Evolutionary conservation across 2,113 vertebrate species (phyloP).

Genomic region (Ellobius talpinus): DNA sequence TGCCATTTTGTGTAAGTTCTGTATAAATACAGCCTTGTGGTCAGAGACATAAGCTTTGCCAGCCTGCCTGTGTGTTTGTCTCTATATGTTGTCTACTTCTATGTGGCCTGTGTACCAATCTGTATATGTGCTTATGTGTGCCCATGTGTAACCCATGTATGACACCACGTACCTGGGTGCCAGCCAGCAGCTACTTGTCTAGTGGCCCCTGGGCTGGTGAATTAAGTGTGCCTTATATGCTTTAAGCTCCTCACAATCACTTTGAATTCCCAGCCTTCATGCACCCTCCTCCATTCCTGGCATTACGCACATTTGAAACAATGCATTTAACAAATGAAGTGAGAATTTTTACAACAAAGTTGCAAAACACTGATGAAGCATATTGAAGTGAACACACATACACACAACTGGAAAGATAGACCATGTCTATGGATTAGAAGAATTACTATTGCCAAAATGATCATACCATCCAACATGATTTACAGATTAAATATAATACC

Average conservation of each 20-base stretch:
- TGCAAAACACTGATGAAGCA: not conserved
- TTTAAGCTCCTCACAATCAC: not conserved
- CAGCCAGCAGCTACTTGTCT: not conserved
- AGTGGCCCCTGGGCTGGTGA: not conserved
- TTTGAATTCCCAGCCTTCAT: not conserved
- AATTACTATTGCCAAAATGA: not conserved
- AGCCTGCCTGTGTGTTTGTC: not conserved
- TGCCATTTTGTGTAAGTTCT: not conserved
- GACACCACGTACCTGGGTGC: not conserved
- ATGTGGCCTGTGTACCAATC: not conserved
- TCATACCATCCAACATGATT: not conserved
- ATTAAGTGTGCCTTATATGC: not conserved
- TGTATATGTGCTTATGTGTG: not conserved
- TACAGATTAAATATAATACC: not conserved
- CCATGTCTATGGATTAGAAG: not conserved
- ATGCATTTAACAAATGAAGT: not conserved
- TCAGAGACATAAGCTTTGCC: not conserved
- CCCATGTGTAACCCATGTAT: not conserved
- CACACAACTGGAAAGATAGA: not conserved
- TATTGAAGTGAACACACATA: not conserved
- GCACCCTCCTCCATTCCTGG: not conserved
- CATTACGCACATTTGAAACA: not conserved
- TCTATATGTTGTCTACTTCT: not conserved
- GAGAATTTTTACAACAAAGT: not conserved
- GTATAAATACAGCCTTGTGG: not conserved